phyloP scores from a whole-genome alignment of 2,888 invertebrate genomes.

The Xylocampa areola region DNA sequence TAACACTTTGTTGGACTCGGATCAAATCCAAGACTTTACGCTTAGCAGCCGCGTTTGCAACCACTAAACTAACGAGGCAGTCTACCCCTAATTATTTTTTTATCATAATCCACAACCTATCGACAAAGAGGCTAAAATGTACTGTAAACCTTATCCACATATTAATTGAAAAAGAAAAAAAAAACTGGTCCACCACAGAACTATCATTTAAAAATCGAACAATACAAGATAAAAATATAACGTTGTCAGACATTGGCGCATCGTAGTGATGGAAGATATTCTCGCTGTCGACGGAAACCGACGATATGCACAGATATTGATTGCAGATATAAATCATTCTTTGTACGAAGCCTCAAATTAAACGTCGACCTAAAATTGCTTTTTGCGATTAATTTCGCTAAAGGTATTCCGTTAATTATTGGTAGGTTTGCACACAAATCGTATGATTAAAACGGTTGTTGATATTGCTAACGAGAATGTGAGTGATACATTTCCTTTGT shows the following conservation, averaged over 20 bases:
- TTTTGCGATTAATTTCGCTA: slow-evolving; percentile 57
- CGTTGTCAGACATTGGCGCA: slow-evolving; percentile 25
- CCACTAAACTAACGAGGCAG: too few species aligned
- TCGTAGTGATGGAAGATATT: slow-evolving; percentile 44
- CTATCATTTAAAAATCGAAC: slow-evolving; percentile 6
- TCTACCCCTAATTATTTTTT: too few species aligned
- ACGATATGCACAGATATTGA: slow-evolving; percentile 61
- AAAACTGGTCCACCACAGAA: too few species aligned
- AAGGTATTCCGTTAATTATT: slow-evolving; percentile 58
- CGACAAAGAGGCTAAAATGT: too few species aligned
- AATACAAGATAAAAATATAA: slow-evolving; percentile 41
- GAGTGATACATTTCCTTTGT: slow-evolving; percentile 24
- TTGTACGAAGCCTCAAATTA: slow-evolving; percentile 65
- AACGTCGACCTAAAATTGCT: slow-evolving; percentile 66
- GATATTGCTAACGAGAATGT: slow-evolving; percentile 21
- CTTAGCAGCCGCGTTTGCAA: too few species aligned
- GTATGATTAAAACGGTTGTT: slow-evolving; percentile 26
- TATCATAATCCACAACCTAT: too few species aligned
- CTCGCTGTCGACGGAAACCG: slow-evolving; percentile 43
- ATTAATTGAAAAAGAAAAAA: too few species aligned
- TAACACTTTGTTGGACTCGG: too few species aligned
- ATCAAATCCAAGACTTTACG: too few species aligned
- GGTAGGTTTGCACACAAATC: slow-evolving; percentile 23
- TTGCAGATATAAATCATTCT: slow-evolving; percentile 72
- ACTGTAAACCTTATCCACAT: too few species aligned